Evolutionary conservation across 2,797 vertebrate genomes (phyloP).

Genomic region (Propithecus deckenii): DNA sequence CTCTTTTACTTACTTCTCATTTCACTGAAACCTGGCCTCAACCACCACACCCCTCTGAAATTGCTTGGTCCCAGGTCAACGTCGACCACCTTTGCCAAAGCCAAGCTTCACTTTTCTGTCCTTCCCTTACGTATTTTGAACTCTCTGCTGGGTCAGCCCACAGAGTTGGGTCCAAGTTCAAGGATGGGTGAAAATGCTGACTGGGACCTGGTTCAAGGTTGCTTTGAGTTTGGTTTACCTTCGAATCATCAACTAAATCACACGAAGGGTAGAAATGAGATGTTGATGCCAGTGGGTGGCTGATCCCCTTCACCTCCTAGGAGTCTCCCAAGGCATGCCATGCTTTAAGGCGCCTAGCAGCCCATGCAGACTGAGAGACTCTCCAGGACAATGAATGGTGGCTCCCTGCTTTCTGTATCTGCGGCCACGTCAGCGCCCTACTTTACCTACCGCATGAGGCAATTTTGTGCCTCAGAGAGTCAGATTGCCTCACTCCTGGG

Average conservation of each 20-base stretch:
- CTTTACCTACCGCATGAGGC: neutral
- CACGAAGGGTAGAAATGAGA: neutral
- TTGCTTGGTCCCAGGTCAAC: neutral
- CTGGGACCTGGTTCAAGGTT: neutral
- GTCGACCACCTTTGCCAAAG: neutral
- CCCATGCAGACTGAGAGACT: neutral
- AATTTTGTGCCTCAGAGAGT: neutral
- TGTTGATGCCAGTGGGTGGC: neutral
- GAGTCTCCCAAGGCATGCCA: neutral
- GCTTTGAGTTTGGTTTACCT: neutral
- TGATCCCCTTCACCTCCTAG: neutral
- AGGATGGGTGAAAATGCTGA: neutral
- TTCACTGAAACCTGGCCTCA: neutral
- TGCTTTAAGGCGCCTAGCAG: neutral
- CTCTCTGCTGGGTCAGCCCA: neutral
- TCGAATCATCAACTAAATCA: neutral
- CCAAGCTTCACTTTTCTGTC: neutral
- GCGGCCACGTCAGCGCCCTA: neutral
- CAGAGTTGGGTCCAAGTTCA: neutral
- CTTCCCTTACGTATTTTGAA: neutral
- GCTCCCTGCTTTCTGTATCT: neutral
- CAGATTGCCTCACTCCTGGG: neutral
- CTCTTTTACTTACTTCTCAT: neutral
- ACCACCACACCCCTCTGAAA: neutral
- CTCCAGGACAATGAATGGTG: neutral